Conservation (phyloP, 2,888 invertebrate species). For the Thumatha senex region DNA sequence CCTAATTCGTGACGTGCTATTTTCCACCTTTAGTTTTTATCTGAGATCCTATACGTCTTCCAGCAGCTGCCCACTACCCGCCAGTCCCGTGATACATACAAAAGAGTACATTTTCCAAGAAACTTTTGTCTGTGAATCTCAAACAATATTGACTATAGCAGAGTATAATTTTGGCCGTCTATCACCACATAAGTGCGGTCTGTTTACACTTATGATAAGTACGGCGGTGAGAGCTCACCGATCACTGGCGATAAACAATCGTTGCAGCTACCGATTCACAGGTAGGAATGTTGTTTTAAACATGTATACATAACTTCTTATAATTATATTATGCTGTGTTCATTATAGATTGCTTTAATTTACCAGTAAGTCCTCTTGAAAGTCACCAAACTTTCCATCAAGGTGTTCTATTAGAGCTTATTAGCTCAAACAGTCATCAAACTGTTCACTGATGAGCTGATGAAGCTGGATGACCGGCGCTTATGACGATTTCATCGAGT, state of each 20-base stretch:
- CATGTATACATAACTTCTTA: slow-evolving; percentile 14
- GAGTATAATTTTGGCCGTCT: slow-evolving; percentile 17
- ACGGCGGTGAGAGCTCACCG: slow-evolving; percentile 21
- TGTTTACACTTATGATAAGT: slow-evolving; percentile 24
- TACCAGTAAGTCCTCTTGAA: too few species aligned
- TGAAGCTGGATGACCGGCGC: too few species aligned
- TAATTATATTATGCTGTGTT: too few species aligned
- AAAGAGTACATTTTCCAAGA: not conserved
- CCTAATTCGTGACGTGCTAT: too few species aligned
- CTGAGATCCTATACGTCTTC: not conserved
- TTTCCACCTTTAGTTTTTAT: not conserved
- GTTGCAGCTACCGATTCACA: slow-evolving; percentile 40
- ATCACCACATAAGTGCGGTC: slow-evolving; percentile 27
- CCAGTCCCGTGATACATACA: not conserved
- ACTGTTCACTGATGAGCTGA: too few species aligned
- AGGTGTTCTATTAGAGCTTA: too few species aligned
- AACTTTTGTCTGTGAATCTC: slow-evolving; percentile 3
- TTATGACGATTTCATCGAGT: too few species aligned
- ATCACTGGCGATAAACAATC: slow-evolving; percentile 40
- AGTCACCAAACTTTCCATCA: too few species aligned
- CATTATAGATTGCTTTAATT: too few species aligned
- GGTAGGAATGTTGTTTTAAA: slow-evolving; percentile 32
- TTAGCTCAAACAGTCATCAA: too few species aligned
- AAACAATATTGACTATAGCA: slow-evolving; percentile 14
- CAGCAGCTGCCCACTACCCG: not conserved